Evolutionary conservation across 2,888 invertebrate genomes (phyloP).

Genomic region (Drosophila fungiperda): DNA sequence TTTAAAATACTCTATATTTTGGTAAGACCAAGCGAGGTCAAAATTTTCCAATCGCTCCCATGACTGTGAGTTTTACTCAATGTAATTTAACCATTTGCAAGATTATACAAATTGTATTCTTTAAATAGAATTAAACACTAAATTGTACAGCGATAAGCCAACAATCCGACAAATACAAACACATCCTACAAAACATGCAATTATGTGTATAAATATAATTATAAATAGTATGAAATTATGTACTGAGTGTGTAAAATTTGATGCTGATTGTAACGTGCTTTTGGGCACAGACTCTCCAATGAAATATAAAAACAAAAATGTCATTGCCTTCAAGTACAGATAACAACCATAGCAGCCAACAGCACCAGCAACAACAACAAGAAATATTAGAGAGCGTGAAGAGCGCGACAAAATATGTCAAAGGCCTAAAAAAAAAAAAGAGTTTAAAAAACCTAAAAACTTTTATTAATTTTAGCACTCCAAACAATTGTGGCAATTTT

Average conservation of each 20-base stretch:
- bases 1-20: neutral
- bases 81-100: neutral
- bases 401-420: slow-evolving; percentile 61
- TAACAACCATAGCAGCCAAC: slow-evolving; percentile 10
- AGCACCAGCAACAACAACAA: slow-evolving; percentile 16
- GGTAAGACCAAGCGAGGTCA: neutral
- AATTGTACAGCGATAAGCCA: slow-evolving; percentile 25
- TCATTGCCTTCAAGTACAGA: slow-evolving; percentile 56
- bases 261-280: slow-evolving; percentile 35
- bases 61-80: neutral
- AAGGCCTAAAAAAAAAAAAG: slow-evolving; percentile 50
- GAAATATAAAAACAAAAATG: slow-evolving; percentile 16
- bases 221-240: slow-evolving; percentile 8
- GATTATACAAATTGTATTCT: neutral
- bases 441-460: slow-evolving; percentile 55
- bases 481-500: slow-evolving; percentile 77
- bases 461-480: slow-evolving; percentile 73
- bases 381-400: slow-evolving; percentile 33
- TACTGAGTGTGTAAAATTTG: slow-evolving; percentile 15
- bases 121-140: slow-evolving; percentile 38
- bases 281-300: slow-evolving; percentile 9
- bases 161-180: slow-evolving; percentile 3
- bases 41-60: neutral
- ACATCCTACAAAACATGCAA: neutral
- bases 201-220: slow-evolving; percentile 1